Evolutionary conservation across 2,113 vertebrate species (phyloP).

Genomic region (Oncorhynchus keta): DNA sequence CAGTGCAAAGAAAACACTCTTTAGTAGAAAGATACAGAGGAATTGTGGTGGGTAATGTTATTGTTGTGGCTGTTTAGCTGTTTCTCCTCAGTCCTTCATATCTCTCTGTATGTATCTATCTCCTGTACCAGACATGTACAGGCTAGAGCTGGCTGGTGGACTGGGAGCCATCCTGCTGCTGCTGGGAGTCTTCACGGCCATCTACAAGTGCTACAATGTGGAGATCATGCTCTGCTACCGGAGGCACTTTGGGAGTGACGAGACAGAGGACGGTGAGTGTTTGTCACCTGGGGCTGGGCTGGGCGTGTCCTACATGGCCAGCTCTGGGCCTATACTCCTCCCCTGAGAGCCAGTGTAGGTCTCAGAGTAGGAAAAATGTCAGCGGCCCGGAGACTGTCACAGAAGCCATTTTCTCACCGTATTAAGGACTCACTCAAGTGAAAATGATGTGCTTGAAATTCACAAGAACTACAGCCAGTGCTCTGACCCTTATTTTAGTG

Average conservation of each 20-base stretch:
- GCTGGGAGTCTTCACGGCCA: conserved; percentile 79
- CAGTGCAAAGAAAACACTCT: neutral
- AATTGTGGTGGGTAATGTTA: neutral
- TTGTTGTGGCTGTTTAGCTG: neutral
- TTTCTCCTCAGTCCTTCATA: too few species aligned
- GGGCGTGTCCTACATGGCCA: neutral
- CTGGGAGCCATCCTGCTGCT: conserved; percentile 90
- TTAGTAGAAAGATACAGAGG: neutral
- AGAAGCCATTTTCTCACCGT: neutral
- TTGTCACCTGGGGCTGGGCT: too few species aligned
- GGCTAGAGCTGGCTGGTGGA: conserved; percentile 89
- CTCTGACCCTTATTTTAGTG: neutral
- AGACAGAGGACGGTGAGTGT: conserved; percentile 83
- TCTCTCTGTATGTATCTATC: neutral
- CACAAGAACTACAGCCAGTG: neutral
- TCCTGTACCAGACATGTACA: conserved; percentile 80
- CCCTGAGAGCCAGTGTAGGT: too few species aligned
- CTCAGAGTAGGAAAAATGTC: neutral
- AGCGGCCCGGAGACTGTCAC: neutral
- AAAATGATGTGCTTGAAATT: neutral
- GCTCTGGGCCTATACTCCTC: neutral
- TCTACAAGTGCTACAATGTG: conserved; percentile 94
- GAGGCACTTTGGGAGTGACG: conserved; percentile 88
- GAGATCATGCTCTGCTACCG: conserved; percentile 93
- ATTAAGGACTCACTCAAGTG: neutral